Evolutionary conservation across 2,113 vertebrate species (phyloP).

Genomic region (Microcebus jonahi): DNA sequence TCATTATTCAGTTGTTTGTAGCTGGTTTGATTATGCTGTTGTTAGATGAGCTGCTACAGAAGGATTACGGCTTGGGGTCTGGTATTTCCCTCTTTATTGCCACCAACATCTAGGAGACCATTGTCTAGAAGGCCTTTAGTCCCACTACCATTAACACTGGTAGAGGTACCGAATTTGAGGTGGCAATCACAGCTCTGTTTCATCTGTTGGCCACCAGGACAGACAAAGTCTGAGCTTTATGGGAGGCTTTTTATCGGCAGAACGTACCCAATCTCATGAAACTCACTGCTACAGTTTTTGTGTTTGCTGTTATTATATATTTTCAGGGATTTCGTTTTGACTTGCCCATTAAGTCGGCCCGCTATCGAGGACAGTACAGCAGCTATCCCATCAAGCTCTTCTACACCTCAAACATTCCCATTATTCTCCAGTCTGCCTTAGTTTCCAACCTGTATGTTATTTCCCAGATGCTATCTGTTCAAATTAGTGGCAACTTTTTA

Average conservation of each 20-base stretch:
- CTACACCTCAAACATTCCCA: conserved; percentile 90
- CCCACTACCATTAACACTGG: conserved; percentile 91
- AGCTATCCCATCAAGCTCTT: conserved; percentile 90
- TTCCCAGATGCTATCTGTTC: conserved; percentile 89
- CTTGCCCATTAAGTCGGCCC: conserved; percentile 88
- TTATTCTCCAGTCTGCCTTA: conserved; percentile 88
- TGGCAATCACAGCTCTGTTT: conserved; percentile 88
- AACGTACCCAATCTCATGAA: conserved; percentile 90
- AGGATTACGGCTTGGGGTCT: conserved; percentile 90
- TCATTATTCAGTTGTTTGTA: conserved; percentile 91
- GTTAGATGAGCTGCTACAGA: conserved; percentile 89
- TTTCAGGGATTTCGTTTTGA: conserved; percentile 90
- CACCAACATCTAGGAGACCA: conserved; percentile 91
- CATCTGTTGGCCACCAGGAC: conserved; percentile 88
- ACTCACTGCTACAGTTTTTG: conserved; percentile 88
- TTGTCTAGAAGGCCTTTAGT: conserved; percentile 90
- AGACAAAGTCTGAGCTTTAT: conserved; percentile 88
- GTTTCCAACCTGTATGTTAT: conserved; percentile 90
- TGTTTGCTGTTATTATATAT: conserved; percentile 90
- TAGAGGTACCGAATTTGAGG: conserved; percentile 90
- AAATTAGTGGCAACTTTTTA: conserved; percentile 89
- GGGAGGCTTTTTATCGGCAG: conserved; percentile 89
- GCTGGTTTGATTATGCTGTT: conserved; percentile 90
- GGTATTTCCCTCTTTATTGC: conserved; percentile 91
- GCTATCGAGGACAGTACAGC: conserved; percentile 88